Conservation (phyloP, 2,113 vertebrate genomes). For the Carettochelys insculpta region DNA sequence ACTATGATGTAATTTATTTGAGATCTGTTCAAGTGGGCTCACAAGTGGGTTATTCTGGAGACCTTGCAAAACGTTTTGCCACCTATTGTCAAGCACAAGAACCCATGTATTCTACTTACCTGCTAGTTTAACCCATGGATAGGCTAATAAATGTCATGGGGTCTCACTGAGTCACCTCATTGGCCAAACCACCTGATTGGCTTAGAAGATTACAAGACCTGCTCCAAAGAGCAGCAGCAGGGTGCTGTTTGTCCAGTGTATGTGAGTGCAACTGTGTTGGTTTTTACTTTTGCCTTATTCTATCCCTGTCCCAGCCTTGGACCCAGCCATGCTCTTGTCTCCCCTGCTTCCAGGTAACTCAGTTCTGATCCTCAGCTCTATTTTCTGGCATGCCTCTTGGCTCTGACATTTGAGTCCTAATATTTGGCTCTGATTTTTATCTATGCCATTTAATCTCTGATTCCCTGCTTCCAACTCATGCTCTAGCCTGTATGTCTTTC, state of each 20-base stretch:
- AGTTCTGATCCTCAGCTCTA: neutral
- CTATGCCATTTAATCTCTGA: neutral
- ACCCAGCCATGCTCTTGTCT: neutral
- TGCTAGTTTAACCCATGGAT: neutral
- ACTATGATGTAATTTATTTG: neutral
- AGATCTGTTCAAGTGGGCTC: neutral
- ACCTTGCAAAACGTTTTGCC: neutral
- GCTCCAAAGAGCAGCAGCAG: neutral
- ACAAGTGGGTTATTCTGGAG: neutral
- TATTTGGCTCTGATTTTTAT: neutral
- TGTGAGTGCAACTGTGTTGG: neutral
- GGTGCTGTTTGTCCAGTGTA: neutral
- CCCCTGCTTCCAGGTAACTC: neutral
- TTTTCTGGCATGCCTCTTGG: too few relatives aligned
- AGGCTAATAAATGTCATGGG: neutral
- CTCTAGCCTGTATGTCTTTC: neutral
- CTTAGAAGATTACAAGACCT: neutral
- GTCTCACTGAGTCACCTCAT: too few relatives aligned
- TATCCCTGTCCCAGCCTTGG: neutral
- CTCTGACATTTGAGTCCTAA: neutral
- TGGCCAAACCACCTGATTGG: neutral
- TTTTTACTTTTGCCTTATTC: neutral
- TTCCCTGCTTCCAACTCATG: neutral
- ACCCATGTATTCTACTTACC: neutral
- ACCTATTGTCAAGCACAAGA: neutral